Evolutionary conservation across 2,888 invertebrate genomes (phyloP).

Genomic region (Cancer borealis): DNA sequence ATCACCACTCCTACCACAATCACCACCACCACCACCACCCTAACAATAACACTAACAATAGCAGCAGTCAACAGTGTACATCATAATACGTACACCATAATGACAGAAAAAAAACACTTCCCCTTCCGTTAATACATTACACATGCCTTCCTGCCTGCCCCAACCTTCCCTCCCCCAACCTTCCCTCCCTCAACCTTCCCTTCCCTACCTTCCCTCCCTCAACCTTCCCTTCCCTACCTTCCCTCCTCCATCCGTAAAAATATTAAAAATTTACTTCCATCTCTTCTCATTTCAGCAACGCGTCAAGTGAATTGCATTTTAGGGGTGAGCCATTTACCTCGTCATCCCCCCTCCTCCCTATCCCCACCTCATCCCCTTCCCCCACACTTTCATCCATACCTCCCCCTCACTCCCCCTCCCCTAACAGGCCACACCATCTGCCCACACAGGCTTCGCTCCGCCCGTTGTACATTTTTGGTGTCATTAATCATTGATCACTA

Average conservation of each 20-base stretch:
- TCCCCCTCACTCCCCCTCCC: background rate
- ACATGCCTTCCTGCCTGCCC: background rate
- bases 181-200: background rate
- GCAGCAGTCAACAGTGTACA: background rate
- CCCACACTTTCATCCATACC: background rate
- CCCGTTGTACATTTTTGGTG: slow-evolving; percentile 6
- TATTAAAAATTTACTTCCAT: background rate
- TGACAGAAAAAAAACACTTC: background rate
- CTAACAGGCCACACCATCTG: background rate
- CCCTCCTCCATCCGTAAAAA: background rate
- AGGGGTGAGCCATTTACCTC: background rate
- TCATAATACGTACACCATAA: background rate
- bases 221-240: background rate
- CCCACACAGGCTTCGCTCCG: background rate
- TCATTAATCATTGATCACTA: background rate
- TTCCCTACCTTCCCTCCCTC: background rate
- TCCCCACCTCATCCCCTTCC: background rate
- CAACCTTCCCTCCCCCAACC: background rate
- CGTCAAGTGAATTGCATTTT: slow-evolving; percentile 29
- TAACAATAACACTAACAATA: background rate
- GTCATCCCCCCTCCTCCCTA: background rate
- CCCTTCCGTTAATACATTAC: background rate
- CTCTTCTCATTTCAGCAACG: background rate
- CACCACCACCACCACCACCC: background rate
- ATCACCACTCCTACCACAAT: background rate